Conservation (phyloP, 2,113 vertebrate genomes). For the Numida meleagris region DNA sequence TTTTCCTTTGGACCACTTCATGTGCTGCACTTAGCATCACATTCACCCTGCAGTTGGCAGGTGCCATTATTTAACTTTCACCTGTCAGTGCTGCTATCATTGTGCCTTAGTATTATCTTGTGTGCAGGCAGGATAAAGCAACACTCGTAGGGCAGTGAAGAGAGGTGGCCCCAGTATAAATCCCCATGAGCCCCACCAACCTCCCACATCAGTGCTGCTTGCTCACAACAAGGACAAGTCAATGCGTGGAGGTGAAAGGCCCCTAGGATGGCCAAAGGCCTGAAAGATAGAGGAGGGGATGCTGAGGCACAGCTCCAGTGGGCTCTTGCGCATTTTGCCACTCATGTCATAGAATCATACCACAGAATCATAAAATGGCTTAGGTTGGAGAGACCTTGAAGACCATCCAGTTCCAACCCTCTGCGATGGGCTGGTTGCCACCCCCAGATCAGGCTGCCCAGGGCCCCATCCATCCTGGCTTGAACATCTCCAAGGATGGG, state of each 20-base stretch:
- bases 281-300: neutral
- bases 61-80: slow-evolving; percentile 38
- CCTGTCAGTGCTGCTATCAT: neutral
- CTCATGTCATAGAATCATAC: neutral
- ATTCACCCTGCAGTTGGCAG: neutral
- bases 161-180: neutral
- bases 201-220: neutral
- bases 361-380: no score
- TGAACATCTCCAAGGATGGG: no score
- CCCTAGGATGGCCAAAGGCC: neutral
- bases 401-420: no score
- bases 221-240: neutral
- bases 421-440: no score
- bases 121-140: neutral
- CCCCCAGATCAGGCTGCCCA: no score
- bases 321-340: neutral
- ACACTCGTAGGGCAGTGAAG: neutral
- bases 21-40: neutral
- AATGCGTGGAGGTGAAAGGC: neutral
- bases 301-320: neutral
- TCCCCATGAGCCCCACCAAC: rapidly evolving
- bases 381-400: no score
- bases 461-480: no score
- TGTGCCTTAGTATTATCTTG: neutral
- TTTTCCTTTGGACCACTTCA: neutral